These are phyloP conservation scores for Cyrtonyx montezumae DNA, from an alignment of 2,113 vertebrate genomes.

Conservation along the genomic window DNA sequence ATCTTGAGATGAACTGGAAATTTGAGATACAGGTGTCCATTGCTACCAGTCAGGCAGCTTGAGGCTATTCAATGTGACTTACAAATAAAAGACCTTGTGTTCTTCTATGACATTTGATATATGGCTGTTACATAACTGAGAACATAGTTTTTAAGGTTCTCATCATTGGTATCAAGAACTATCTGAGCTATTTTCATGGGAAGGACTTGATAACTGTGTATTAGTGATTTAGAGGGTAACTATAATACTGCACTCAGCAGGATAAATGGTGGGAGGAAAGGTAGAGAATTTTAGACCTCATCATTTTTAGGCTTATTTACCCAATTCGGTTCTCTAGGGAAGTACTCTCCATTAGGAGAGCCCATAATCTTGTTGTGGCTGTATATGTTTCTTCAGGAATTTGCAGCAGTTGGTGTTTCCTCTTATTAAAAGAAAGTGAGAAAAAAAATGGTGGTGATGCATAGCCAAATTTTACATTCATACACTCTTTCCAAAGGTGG, in stretches of 20 bases:
- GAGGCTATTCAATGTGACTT: not conserved
- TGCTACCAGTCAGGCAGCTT: not conserved
- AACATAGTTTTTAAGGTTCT: not conserved
- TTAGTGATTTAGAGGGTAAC: not conserved
- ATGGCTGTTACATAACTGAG: not conserved
- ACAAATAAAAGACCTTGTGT: not conserved
- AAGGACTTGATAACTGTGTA: not conserved
- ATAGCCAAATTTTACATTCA: not conserved
- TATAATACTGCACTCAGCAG: rapidly evolving
- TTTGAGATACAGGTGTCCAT: not conserved
- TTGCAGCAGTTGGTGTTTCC: not conserved
- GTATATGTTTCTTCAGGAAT: not conserved
- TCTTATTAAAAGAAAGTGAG: not conserved
- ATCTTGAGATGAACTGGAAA: not conserved
- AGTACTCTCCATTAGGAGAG: not conserved
- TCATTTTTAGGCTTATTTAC: not conserved
- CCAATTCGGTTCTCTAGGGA: not conserved
- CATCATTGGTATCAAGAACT: not conserved
- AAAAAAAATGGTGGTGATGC: not conserved
- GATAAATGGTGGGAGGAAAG: not conserved
- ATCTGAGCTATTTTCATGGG: not conserved
- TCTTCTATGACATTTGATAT: not conserved
- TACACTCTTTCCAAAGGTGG: not conserved
- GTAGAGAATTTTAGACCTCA: not conserved
- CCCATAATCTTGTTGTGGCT: not conserved